These are phyloP conservation scores for Orchesellides sinensis DNA, from an alignment of 2,888 invertebrate species.

Conservation along the genomic window DNA sequence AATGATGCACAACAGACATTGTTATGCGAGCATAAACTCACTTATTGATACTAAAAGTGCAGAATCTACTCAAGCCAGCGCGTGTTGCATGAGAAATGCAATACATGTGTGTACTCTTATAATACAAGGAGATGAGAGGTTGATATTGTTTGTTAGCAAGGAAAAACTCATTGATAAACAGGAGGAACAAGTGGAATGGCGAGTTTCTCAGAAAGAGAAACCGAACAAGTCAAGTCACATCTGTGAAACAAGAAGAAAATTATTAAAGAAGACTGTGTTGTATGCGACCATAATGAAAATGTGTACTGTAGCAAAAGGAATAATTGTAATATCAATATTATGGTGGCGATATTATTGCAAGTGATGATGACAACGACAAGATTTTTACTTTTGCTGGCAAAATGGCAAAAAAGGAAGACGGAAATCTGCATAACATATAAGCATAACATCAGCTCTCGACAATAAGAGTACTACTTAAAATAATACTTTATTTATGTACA, in stretches of 20 bases:
- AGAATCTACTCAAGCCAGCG: not conserved
- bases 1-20: not conserved
- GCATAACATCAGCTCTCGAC: conserved; percentile 35
- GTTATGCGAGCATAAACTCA: not conserved
- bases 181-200: conserved; percentile 34
- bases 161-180: conserved; percentile 16
- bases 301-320: conserved; percentile 21
- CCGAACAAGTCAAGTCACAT: conserved; percentile 36
- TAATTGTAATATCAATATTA: conserved; percentile 40
- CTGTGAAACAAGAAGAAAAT: conserved; percentile 46
- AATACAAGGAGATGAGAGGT: too few species aligned
- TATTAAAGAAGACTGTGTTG: not conserved
- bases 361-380: conserved; percentile 10
- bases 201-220: conserved; percentile 44
- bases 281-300: not conserved
- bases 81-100: not conserved
- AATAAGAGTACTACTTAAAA: not conserved
- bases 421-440: conserved; percentile 54
- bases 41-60: conserved; percentile 9
- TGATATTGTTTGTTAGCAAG: not conserved
- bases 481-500: not conserved
- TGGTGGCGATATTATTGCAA: conserved; percentile 12
- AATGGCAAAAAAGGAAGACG: conserved; percentile 57
- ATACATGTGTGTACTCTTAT: too few species aligned
- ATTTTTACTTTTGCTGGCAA: conserved; percentile 46